phyloP scores from a whole-genome alignment of 2,888 invertebrate genomes.

The Drosophila neotestacea region DNA sequence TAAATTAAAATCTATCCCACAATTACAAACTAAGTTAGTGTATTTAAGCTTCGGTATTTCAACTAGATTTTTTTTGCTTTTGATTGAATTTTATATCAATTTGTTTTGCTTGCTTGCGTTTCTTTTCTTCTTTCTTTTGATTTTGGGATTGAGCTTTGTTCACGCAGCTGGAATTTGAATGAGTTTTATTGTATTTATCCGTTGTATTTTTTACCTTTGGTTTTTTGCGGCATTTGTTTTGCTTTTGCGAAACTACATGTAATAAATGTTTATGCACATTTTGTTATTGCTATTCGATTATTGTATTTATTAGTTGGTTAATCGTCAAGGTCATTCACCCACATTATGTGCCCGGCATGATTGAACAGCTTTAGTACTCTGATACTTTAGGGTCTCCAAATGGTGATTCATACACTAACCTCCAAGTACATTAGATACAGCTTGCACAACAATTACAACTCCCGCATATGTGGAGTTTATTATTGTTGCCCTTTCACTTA shows the following conservation, averaged over 20 bases:
- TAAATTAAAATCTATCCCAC: background rate
- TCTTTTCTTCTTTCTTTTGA: conserved; percentile 25
- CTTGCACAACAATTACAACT: conserved; percentile 46
- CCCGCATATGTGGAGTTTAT: conserved; percentile 47
- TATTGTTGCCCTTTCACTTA: conserved; percentile 47
- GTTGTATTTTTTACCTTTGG: conserved; percentile 27
- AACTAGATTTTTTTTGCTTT: background rate
- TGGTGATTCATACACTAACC: conserved; percentile 33
- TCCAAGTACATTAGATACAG: background rate
- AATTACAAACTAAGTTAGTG: conserved; percentile 1
- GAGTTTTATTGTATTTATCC: conserved; percentile 25
- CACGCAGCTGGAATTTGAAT: conserved; percentile 59
- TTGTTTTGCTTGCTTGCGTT: conserved; percentile 46
- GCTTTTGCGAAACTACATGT: conserved; percentile 66
- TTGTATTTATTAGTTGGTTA: conserved; percentile 65
- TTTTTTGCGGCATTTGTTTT: conserved; percentile 49
- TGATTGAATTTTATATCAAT: conserved; percentile 53
- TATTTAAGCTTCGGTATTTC: conserved; percentile 6
- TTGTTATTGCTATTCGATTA: conserved; percentile 39
- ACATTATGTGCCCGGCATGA: conserved; percentile 65
- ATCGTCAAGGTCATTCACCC: conserved; percentile 78
- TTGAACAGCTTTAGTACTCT: too few relatives aligned
- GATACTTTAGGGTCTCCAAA: too few relatives aligned
- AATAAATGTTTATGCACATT: conserved; percentile 49
- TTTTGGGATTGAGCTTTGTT: conserved; percentile 30